Evolutionary conservation across 2,888 invertebrate species (phyloP), one percentile per base, ranked within the genome.

Genomic region (Ditylenchus weischeri): DNA sequence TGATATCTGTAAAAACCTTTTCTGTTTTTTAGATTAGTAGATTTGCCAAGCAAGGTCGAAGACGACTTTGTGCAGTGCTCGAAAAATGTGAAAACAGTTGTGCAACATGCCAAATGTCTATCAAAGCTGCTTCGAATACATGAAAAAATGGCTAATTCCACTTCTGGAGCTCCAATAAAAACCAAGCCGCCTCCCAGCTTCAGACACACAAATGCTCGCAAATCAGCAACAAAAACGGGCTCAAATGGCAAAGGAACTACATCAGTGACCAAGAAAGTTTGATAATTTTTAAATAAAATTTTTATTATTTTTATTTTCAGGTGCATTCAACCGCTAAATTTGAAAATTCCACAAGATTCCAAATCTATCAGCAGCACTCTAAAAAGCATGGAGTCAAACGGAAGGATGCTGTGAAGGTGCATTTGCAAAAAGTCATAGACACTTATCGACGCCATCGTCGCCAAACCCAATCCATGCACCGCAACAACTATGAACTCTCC

Each of bases 401-500:
- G 18, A 57, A n/a, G 35, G 19, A 57, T 11, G 1, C 2, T 1
- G 29, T 54, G 1, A 54, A 21, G 10, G n/a, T 21, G 3, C 54
- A 54, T 54, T 11, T 21, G n/a, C 15, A 54, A 54, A 54, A 54
- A 11, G 54, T 54, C 11, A 54, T 11, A 13, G 43, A 10, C 15
- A 3, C 8, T 43, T 43, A 43, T 15, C 3, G 15, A 15, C 43
- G 43, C 1, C 43, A 15, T 43, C 43, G 43, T 15, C 43, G 43
- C 2, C 43, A 43, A 43, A 43, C 15, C 8, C 43, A 43, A 43
- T 43, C 43, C 2, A 19, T 48, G 13, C n/a, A 35, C 15, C 58
- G 59, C 60, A 36, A 60, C 11, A 59, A 59, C 64, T 59, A 65
- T 49, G 35, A 43, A 21, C 48, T 65, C n/a, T 49, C 6, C 43